These are phyloP conservation scores for Morelia viridis DNA, from an alignment of 2,797 vertebrate species.

Conservation along the genomic window DNA sequence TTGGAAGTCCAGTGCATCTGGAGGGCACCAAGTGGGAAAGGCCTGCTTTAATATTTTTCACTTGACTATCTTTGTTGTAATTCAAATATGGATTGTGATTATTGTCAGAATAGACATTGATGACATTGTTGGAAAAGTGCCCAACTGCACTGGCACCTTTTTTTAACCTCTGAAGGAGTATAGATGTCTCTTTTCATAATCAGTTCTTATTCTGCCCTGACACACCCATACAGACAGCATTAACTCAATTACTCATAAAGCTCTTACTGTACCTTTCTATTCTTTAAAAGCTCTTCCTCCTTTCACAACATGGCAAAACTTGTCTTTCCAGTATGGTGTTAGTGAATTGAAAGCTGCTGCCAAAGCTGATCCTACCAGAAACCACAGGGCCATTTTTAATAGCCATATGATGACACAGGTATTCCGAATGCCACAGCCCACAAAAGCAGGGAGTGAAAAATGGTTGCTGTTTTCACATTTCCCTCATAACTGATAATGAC, in stretches of 20 bases:
- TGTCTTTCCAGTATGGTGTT: slow-evolving; percentile 54
- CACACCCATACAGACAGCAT: slow-evolving; percentile 30
- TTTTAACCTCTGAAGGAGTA: slow-evolving; percentile 11
- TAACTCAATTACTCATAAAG: slow-evolving; percentile 49
- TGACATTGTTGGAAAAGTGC: neutral
- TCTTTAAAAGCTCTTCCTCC: slow-evolving; percentile 37
- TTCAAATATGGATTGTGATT: rapidly evolving
- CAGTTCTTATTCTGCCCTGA: slow-evolving; percentile 28
- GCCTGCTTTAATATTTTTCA: neutral
- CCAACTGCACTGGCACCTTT: neutral
- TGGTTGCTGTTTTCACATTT: neutral
- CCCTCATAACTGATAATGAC: neutral
- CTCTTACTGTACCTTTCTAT: slow-evolving; percentile 27
- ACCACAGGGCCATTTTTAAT: neutral
- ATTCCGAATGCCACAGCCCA: neutral
- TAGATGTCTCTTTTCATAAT: neutral
- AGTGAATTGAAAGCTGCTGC: slow-evolving; percentile 15
- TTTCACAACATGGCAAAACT: slow-evolving; percentile 45
- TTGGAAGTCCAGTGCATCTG: neutral
- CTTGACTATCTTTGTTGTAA: neutral
- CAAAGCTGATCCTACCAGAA: neutral
- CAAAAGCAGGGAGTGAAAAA: neutral
- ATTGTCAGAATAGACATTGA: neutral
- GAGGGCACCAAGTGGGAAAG: neutral
- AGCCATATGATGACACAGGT: neutral